Evolutionary conservation across 2,797 vertebrate species (phyloP), one percentile per base, ranked within the genome.

Genomic region (Triplophysa yarkandensis): DNA sequence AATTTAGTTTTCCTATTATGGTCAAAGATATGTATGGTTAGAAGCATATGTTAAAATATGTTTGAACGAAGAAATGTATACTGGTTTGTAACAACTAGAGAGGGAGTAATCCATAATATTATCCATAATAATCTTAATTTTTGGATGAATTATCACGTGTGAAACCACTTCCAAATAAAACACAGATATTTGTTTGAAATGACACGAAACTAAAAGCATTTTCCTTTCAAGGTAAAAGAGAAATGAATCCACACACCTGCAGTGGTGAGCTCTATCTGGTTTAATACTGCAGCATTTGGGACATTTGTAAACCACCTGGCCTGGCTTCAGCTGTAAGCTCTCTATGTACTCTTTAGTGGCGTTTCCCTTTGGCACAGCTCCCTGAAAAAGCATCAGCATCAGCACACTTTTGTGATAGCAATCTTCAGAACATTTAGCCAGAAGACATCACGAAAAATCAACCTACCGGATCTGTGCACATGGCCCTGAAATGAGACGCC

Each of bases 251-350:
- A 54, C 54, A 41, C 3, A 10, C 97, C 97, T 99, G 95, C 97
- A 99, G 91, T 99, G 97, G 87, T 99, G 97, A 52, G 97, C 97
- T 87, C 97, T 88, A 87, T 99, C 97, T 0, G 97, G 97, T 85
- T 99, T 99, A 89, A 99, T 99, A 90, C 97, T 99, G 91, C 96
- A 96, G 87, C 97, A 99, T 78, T 99, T 99, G 80, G 97, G 96
- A 87, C 97, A 99, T 87, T 99, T 99, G 91, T 98, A 99, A 77
- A 99, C 95, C 87, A 99, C 97, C 86, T 99, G 96, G 23, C 97
- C 97, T 1, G 97, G 97, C 87, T 98, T 98, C 80, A 99, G 87
- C 88, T 98, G 96, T 82, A 99, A 92, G 86, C 97, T 98, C 88
- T 99, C 96, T 1, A 99, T 98, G 88, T 97, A 98, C 84, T 98